Conservation (phyloP, 30 jellyfish, hydroid and myxozoan genomes). For the Hydractinia symbiolongicarpus region DNA sequence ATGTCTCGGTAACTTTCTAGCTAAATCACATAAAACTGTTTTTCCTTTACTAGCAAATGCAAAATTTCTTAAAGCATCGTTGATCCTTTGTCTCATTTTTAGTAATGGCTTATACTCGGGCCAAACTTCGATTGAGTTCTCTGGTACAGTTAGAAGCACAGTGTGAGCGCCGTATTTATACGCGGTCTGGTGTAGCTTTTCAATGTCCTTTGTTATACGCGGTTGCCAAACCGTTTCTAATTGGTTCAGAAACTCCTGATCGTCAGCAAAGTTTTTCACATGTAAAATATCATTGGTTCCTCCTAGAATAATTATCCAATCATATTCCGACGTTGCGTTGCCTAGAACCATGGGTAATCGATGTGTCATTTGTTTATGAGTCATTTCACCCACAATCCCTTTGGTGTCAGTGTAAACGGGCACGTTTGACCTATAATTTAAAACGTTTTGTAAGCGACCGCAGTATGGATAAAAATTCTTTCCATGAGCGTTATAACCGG, state of each 20-base stretch:
- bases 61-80: constrained; percentile 63
- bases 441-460: constrained; percentile 40
- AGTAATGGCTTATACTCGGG: constrained; percentile 80
- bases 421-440: constrained; percentile 30
- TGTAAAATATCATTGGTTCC: constrained; percentile 96
- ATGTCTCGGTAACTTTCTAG: constrained; percentile 76
- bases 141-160: constrained; percentile 89
- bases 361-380: constrained; percentile 92
- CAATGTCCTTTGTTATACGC: constrained; percentile 86
- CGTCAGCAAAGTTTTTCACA: constrained; percentile 96
- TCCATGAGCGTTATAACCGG: constrained; percentile 93
- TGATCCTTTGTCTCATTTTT: constrained; percentile 78
- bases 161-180: constrained; percentile 85
- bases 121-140: constrained; percentile 91
- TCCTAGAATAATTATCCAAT: constrained; percentile 88
- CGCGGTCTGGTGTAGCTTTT: constrained; percentile 75
- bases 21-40: constrained; percentile 80
- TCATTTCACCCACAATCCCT: constrained; percentile 98
- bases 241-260: constrained; percentile 84
- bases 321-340: constrained; percentile 61
- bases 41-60: constrained; percentile 69
- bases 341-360: constrained; percentile 93
- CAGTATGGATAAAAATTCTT: constrained; percentile 83
- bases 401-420: constrained; percentile 62
- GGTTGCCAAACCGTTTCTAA: constrained; percentile 97